Evolutionary conservation across 1,140 invertebrate species (phyloP).

Genomic region (Coenobita brevimanus): DNA sequence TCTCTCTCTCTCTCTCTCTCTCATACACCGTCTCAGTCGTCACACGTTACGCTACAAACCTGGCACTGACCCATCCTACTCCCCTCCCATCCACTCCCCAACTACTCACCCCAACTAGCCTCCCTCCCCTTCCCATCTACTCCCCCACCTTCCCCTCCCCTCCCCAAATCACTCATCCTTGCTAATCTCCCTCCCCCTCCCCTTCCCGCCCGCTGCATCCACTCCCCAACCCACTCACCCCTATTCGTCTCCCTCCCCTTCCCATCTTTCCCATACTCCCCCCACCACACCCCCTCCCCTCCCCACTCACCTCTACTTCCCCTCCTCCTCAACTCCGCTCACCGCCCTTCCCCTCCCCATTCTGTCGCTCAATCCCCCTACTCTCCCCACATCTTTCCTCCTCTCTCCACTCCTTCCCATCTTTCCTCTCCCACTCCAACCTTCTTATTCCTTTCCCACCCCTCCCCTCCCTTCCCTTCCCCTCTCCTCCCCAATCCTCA

Average conservation of each 20-base stretch:
- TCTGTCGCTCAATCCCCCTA: too few species aligned
- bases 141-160: background rate
- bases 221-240: background rate
- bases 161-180: background rate
- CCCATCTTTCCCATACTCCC: background rate
- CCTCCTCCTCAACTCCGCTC: background rate
- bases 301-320: background rate
- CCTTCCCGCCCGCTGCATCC: background rate
- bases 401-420: background rate
- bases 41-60: too few species aligned
- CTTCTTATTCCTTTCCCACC: background rate
- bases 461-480: too few species aligned
- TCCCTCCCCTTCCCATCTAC: background rate
- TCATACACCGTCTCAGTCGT: too few species aligned
- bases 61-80: too few species aligned
- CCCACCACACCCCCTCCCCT: background rate
- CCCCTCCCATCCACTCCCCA: too few species aligned
- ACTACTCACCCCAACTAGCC: background rate
- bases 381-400: background rate
- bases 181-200: background rate
- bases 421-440: background rate
- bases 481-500: background rate
- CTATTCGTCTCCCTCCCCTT: background rate
- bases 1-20: too few species aligned
- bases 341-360: background rate